phyloP scores from a whole-genome alignment of 2,113 vertebrate genomes.

The Hippolais icterina region DNA sequence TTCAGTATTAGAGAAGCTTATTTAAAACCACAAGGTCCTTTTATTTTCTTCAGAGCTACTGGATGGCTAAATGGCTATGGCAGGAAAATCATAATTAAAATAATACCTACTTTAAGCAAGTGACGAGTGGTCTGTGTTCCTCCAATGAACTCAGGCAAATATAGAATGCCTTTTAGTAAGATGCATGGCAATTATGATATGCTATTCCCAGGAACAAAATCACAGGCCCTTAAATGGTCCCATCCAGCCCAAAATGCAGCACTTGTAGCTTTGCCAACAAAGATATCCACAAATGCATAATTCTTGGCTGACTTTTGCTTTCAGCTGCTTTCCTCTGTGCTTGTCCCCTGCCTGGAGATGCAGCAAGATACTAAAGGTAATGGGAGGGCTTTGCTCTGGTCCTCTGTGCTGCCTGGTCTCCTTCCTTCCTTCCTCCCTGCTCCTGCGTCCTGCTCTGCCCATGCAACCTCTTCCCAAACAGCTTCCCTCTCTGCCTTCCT shows the following conservation, averaged over 20 bases:
- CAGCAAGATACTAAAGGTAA: neutral
- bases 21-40: neutral
- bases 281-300: slow-evolving; percentile 5
- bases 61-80: neutral
- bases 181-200: neutral
- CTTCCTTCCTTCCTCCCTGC: slow-evolving; percentile 38
- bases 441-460: neutral
- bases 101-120: neutral
- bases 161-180: neutral
- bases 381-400: neutral
- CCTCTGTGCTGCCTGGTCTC: neutral
- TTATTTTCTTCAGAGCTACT: neutral
- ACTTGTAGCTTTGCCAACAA: neutral
- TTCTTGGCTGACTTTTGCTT: neutral
- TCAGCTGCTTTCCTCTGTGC: neutral
- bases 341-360: neutral
- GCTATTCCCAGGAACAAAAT: neutral
- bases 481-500: neutral
- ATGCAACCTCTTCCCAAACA: neutral
- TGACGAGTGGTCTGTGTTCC: neutral
- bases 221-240: neutral
- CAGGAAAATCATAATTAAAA: neutral
- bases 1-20: neutral
- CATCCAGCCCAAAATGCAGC: neutral
- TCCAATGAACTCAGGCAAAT: neutral